Conservation (phyloP, 2,888 invertebrate genomes). For the Ennomos fuscantarius region DNA sequence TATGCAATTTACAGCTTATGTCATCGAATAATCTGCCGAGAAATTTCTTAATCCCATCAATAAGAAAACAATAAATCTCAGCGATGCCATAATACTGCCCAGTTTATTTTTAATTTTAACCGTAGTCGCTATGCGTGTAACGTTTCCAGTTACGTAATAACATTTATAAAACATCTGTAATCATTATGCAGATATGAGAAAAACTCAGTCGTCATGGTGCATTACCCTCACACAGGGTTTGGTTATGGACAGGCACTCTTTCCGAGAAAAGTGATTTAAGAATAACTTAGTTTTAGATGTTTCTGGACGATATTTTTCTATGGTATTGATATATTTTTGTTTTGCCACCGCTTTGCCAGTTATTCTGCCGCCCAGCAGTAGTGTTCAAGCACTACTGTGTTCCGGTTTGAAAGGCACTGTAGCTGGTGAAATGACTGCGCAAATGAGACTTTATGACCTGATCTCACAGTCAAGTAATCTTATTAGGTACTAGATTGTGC, state of each 20-base stretch:
- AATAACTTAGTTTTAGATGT: too few species aligned
- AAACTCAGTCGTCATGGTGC: constrained; percentile 8
- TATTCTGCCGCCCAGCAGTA: too few species aligned
- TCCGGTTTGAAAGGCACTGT: too few species aligned
- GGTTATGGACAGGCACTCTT: constrained; percentile 2
- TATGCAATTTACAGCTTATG: constrained; percentile 2
- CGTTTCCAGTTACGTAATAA: constrained; percentile 19
- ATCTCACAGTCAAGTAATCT: too few species aligned
- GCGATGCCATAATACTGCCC: neutral
- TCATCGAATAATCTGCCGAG: constrained; percentile 8
- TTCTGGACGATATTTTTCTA: too few species aligned
- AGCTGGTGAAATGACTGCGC: too few species aligned
- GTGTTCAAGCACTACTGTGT: too few species aligned
- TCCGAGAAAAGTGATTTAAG: constrained; percentile 5
- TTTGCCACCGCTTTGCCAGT: too few species aligned
- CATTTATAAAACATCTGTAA: constrained; percentile 8
- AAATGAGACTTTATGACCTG: too few species aligned
- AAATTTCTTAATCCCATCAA: constrained; percentile 14
- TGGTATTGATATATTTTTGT: too few species aligned
- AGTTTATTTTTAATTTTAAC: neutral
- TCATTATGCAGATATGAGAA: constrained; percentile 13
- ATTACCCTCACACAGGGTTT: neutral
- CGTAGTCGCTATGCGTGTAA: neutral
- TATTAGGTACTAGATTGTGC: too few species aligned
- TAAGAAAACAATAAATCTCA: constrained; percentile 26